Percentiles rank a stretch among this genome's conserved stretches.
These are phyloP conservation scores for Spinibarbus caldwelli DNA, from an alignment of 2,797 vertebrate species.

Conservation along the genomic window DNA sequence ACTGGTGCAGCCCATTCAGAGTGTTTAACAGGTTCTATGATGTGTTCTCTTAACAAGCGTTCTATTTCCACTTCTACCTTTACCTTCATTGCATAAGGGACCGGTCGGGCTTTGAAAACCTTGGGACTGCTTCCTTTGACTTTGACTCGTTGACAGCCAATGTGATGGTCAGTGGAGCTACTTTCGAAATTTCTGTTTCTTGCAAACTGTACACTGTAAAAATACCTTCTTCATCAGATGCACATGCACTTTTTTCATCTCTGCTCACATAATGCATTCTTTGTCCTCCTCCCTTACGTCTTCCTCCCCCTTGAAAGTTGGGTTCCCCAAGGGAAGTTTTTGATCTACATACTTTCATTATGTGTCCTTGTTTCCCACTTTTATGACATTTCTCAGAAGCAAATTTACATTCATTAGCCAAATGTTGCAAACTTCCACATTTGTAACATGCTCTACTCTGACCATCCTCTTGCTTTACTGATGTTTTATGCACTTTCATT, in stretches of 20 bases:
- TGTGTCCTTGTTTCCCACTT: neutral
- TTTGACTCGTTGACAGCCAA: conserved; percentile 21
- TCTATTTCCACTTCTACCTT: neutral
- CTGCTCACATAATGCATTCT: neutral
- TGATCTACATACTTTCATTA: neutral
- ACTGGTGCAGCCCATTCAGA: no score
- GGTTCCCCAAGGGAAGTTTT: neutral
- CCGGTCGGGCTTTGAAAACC: conserved; percentile 46
- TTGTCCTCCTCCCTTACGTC: neutral
- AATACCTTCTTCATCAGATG: conserved; percentile 19
- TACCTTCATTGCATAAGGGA: conserved; percentile 3
- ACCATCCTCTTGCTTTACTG: neutral
- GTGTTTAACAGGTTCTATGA: no score
- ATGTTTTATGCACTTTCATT: neutral
- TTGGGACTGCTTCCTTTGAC: conserved; percentile 15
- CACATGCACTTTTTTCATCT: neutral
- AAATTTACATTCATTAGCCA: neutral
- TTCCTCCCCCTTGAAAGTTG: neutral
- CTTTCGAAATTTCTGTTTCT: neutral
- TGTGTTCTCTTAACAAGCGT: neutral
- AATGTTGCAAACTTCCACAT: neutral
- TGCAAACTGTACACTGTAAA: conserved; percentile 16
- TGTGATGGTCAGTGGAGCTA: neutral
- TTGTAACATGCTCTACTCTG: neutral
- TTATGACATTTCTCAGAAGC: neutral